These are phyloP conservation scores for Sinocyclocheilus maitianheensis DNA, from an alignment of 2,113 vertebrate species.

Conservation along the genomic window DNA sequence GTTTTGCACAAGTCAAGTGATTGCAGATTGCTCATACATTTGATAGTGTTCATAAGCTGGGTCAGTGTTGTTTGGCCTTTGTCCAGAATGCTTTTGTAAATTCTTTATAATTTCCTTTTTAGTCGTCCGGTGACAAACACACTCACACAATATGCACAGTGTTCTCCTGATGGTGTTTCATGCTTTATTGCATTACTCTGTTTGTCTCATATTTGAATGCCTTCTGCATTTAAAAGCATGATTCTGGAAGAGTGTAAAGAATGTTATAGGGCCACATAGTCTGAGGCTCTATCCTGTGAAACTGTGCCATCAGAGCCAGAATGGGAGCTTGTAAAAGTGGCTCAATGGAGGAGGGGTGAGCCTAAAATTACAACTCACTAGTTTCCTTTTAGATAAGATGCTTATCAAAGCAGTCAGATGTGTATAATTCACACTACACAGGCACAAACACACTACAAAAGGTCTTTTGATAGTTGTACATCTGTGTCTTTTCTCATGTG, in stretches of 20 bases:
- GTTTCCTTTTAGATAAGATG: conserved; percentile 16
- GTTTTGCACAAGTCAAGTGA: background rate
- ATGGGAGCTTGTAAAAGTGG: conserved; percentile 23
- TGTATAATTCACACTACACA: background rate
- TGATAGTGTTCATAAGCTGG: background rate
- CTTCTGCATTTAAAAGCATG: background rate
- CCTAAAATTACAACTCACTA: conserved; percentile 43
- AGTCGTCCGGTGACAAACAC: background rate
- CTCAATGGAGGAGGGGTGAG: conserved; percentile 23
- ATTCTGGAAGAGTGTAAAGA: background rate
- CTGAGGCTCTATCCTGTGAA: background rate
- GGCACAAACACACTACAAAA: conserved; percentile 28
- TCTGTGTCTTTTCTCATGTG: background rate
- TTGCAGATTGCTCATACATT: background rate
- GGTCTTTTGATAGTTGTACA: background rate
- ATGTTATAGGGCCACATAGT: conserved; percentile 2
- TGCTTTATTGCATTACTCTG: background rate
- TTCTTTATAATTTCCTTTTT: background rate
- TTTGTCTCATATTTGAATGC: background rate
- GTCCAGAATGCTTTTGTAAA: background rate
- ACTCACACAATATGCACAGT: background rate
- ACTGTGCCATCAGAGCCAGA: conserved; percentile 34
- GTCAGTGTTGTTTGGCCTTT: background rate
- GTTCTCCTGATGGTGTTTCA: background rate
- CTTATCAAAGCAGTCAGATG: conserved; percentile 39